phyloP scores from a whole-genome alignment of 2,113 vertebrate genomes.

The Choloepus hoffmanni region DNA sequence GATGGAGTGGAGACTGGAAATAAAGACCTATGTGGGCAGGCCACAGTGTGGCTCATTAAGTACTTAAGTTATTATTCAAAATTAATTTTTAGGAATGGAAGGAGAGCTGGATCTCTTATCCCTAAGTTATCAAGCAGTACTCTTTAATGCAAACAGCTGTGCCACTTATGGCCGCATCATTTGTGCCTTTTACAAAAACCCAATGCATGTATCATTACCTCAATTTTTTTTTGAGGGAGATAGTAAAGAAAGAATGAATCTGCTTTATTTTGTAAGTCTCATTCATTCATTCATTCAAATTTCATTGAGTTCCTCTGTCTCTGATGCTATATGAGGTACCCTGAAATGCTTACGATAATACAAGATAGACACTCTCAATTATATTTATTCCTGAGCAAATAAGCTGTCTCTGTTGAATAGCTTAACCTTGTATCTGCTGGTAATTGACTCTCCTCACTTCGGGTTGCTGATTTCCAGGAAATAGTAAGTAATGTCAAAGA shows the following conservation, averaged over 20 bases:
- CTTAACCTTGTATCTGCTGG: neutral
- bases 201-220: neutral
- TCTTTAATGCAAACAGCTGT: neutral
- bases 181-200: neutral
- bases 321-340: rapidly evolving
- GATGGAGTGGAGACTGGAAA: rapidly evolving
- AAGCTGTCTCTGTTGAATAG: rapidly evolving
- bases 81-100: neutral
- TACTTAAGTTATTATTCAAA: neutral
- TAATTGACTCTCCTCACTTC: neutral
- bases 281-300: neutral
- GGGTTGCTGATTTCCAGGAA: neutral
- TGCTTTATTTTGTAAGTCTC: neutral
- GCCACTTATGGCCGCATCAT: neutral
- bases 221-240: neutral
- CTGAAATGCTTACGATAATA: neutral
- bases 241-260: neutral
- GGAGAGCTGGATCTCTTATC: neutral
- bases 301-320: neutral
- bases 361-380: neutral
- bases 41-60: rapidly evolving
- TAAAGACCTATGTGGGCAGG: rapidly evolving
- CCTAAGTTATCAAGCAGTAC: too few species aligned
- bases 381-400: neutral
- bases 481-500: neutral